A percentile compares a stretch with the other conserved stretches of the same genome.
phyloP scores from a whole-genome alignment of 2,113 vertebrate genomes.

The Fregetta grallaria region DNA sequence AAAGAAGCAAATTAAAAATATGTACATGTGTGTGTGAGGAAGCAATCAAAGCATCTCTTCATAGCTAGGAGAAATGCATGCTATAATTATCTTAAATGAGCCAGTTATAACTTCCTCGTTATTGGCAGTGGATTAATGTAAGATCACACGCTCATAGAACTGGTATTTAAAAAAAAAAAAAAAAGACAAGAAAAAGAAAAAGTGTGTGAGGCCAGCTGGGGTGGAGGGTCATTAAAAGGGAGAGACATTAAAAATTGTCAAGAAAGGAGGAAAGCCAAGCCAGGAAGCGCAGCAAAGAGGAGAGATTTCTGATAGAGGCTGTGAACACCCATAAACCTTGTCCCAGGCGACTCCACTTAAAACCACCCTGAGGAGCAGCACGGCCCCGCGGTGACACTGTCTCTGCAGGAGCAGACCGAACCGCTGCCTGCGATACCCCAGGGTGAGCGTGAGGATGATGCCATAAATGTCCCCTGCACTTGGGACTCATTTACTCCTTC shows the following conservation, averaged over 20 bases:
- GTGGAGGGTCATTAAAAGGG: no score
- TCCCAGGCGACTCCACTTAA: background rate
- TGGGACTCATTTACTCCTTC: background rate
- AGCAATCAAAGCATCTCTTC: constrained; percentile 59
- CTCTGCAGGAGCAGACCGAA: accelerated
- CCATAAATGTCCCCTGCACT: accelerated
- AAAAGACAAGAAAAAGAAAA: background rate
- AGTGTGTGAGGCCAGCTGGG: background rate
- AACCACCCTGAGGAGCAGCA: background rate
- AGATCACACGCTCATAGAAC: background rate
- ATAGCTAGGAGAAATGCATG: constrained; percentile 54
- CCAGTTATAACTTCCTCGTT: constrained; percentile 51
- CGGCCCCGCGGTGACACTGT: accelerated
- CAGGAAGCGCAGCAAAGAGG: background rate
- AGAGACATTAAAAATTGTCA: background rate
- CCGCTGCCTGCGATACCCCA: accelerated
- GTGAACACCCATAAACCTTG: background rate
- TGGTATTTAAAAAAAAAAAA: background rate
- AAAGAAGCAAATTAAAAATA: constrained; percentile 47
- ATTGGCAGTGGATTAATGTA: constrained; percentile 34
- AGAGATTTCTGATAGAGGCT: background rate
- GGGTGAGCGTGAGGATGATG: accelerated
- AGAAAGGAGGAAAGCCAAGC: background rate
- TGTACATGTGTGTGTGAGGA: background rate
- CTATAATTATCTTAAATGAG: constrained; percentile 62